These are phyloP conservation scores for Crocodylus rhombifer DNA, from an alignment of 2,797 vertebrate species.

Conservation along the genomic window DNA sequence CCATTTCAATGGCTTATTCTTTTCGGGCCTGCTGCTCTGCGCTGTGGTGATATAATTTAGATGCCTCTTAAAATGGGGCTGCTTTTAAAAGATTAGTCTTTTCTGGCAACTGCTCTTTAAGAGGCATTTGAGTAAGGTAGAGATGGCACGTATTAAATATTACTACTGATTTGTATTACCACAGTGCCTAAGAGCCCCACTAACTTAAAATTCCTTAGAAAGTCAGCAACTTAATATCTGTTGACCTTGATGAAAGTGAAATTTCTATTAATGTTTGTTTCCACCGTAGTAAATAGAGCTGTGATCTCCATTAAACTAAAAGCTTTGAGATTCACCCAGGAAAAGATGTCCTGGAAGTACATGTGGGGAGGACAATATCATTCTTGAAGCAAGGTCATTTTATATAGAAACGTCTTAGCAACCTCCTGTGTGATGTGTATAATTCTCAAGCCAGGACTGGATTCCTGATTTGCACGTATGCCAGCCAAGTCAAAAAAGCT, in stretches of 20 bases:
- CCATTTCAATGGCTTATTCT: slow-evolving; percentile 42
- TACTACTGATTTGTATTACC: not conserved
- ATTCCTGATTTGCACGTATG: no score
- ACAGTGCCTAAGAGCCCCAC: slow-evolving; percentile 24
- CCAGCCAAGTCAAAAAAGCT: no score
- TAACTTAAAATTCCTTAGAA: slow-evolving; percentile 53
- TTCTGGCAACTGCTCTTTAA: slow-evolving; percentile 65
- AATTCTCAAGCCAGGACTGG: no score
- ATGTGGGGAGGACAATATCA: not conserved
- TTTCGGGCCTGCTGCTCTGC: not conserved
- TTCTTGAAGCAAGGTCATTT: not conserved
- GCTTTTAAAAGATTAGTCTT: slow-evolving; percentile 34
- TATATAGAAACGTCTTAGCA: not conserved
- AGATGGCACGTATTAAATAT: slow-evolving; percentile 53
- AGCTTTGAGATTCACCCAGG: not conserved
- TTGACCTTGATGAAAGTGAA: slow-evolving; percentile 20
- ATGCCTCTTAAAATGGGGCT: slow-evolving; percentile 43
- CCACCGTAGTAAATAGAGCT: not conserved
- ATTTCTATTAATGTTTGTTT: not conserved
- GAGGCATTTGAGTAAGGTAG: slow-evolving; percentile 52
- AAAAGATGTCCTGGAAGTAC: not conserved
- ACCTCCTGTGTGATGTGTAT: not conserved
- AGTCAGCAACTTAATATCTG: slow-evolving; percentile 25
- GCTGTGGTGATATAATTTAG: slow-evolving; percentile 53
- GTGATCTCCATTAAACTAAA: not conserved